Evolutionary conservation across 2,113 vertebrate genomes (phyloP), one percentile per base, ranked within the genome.

Genomic region (Buteo buteo): DNA sequence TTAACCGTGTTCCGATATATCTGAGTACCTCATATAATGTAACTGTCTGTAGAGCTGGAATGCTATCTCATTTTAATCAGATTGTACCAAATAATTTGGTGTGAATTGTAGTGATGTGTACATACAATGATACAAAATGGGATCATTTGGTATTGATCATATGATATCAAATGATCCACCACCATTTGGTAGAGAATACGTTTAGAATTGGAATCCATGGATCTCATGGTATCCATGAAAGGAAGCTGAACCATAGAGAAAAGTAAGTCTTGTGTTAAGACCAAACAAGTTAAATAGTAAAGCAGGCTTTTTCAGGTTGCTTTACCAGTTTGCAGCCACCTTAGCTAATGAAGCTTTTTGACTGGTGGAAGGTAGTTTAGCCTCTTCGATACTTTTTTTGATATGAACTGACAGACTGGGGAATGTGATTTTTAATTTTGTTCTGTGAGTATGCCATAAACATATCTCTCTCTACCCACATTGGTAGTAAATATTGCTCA

Each of bases 1-100:
- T 92, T 78, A 55, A 69, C 72, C 88, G 31, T 78, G 25, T 86
- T 91, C 55, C 1, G 1, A 9, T 71, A 15, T 81, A 31, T 81
- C n/a, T 5, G 6, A 38, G 11, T 84, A 50, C 36, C 71, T 73
- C 9, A 2, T 59, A 4, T 44, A 19, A n/a, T 0, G 0, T 71
- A 52, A 32, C 32, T 64, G 38, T 66, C n/a, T 86, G 59, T 58
- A 59, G 81, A 67, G 38, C 65, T 92, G 54, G 50, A 86, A 5
- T 62, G 28, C 81, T 87, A 2, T 50, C 29, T 89, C 12, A 10
- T 45, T 86, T 72, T 79, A 54, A 49, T 82, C 74, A 57, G 52
- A 32, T 78, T 67, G 50, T 25, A 62, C 36, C 21, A n/a, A 62
- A 50, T 58, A 13, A 21, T 12, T 32, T 0, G 0, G 3, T 62